phyloP scores from a whole-genome alignment of 1,140 invertebrate genomes.

The Drosophila lacteicornis region DNA sequence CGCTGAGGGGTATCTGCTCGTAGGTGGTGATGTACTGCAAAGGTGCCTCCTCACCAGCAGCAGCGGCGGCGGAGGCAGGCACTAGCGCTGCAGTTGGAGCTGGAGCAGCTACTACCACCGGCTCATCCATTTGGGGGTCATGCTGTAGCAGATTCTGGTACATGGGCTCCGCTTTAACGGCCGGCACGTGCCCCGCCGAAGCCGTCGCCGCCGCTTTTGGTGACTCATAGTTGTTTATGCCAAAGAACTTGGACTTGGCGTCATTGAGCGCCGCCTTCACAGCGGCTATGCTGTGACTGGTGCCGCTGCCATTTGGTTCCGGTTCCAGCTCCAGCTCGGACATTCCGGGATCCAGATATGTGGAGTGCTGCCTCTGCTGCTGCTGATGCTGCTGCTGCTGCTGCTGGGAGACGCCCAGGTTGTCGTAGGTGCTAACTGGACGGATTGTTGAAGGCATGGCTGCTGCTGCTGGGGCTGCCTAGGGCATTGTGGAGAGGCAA shows the following conservation, averaged over 20 bases:
- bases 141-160: conserved; percentile 72
- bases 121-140: conserved; percentile 21
- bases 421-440: conserved; percentile 81
- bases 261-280: conserved; percentile 78
- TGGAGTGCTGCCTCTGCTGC: not conserved
- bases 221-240: conserved; percentile 70
- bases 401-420: conserved; percentile 56
- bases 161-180: conserved; percentile 49
- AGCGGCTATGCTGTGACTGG: conserved; percentile 78
- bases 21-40: conserved; percentile 59
- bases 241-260: conserved; percentile 84
- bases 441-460: conserved; percentile 68
- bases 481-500: conserved; percentile 13
- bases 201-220: not conserved
- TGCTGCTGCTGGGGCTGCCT: conserved; percentile 3
- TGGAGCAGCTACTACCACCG: conserved; percentile 11
- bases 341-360: not conserved
- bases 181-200: conserved; percentile 8
- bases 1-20: conserved; percentile 73
- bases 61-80: not conserved
- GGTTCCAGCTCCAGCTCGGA: conserved; percentile 24
- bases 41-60: conserved; percentile 5
- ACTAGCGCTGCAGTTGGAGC: not conserved
- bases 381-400: conserved; percentile 14
- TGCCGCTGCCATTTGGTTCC: conserved; percentile 61